A percentile compares a stretch with the other conserved stretches of the same genome.
phyloP scores from a whole-genome alignment of 2,113 vertebrate species.

The Malurus alboscapulatus region DNA sequence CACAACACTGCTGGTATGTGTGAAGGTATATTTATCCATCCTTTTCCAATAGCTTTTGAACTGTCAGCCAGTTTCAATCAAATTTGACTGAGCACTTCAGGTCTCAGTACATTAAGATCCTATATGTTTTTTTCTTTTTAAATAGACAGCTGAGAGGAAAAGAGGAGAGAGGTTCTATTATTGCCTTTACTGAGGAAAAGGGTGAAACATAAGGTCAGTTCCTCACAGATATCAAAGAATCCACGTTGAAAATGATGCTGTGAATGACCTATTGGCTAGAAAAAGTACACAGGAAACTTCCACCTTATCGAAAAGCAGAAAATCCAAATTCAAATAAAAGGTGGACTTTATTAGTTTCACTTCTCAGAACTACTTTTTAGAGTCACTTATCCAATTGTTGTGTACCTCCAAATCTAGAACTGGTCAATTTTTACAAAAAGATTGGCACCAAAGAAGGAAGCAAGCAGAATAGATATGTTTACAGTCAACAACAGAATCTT shows the following conservation, averaged over 20 bases:
- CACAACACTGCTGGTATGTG: not conserved
- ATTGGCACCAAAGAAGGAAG: not conserved
- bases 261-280: not conserved
- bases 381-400: not conserved
- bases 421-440: not conserved
- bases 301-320: not conserved
- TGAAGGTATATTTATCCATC: not conserved
- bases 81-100: not conserved
- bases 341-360: not conserved
- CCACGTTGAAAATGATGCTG: not conserved
- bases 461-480: not conserved
- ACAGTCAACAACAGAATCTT: not conserved
- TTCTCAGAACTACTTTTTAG: not conserved
- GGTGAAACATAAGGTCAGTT: not conserved
- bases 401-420: not conserved
- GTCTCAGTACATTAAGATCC: not conserved
- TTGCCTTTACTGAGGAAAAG: not conserved
- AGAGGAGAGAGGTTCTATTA: not conserved
- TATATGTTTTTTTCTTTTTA: not conserved
- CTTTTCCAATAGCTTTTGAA: slow-evolving; percentile 16
- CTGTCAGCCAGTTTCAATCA: not conserved
- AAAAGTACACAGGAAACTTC: not conserved
- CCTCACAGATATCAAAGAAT: not conserved
- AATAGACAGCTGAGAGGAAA: not conserved
- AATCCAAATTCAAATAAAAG: not conserved